Percentiles rank a stretch among this genome's conserved stretches.
Conservation (phyloP, 2,888 invertebrate species). For the Drosophila mercatorum region DNA sequence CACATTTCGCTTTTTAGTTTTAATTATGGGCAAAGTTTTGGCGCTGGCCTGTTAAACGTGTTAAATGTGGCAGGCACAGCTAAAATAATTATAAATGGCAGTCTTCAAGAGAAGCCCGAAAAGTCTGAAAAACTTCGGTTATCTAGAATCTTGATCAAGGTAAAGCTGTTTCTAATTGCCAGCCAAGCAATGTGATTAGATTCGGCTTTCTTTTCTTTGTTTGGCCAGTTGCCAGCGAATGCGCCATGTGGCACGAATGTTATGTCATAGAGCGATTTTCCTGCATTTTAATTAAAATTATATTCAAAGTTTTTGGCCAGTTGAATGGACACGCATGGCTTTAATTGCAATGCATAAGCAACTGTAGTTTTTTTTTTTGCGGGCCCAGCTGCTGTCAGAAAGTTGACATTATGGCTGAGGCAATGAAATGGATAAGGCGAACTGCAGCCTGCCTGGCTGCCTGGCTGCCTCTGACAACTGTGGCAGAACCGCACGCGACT, state of each 20-base stretch:
- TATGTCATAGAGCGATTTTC: constrained; percentile 38
- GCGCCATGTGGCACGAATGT: constrained; percentile 59
- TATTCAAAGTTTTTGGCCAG: constrained; percentile 50
- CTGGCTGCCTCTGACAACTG: not conserved
- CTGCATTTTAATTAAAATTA: constrained; percentile 62
- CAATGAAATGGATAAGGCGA: constrained; percentile 37
- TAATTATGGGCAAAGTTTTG: constrained; percentile 70
- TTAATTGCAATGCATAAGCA: constrained; percentile 55
- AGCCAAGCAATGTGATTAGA: constrained; percentile 5
- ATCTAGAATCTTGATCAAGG: not conserved
- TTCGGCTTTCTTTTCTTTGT: not conserved
- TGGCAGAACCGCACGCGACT: constrained; percentile 56
- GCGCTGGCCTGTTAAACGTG: constrained; percentile 63
- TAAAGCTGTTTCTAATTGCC: constrained; percentile 1
- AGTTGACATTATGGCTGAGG: constrained; percentile 63
- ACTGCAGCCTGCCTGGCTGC: not conserved
- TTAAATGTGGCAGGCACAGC: constrained; percentile 50
- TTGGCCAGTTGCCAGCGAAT: constrained; percentile 19
- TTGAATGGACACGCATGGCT: constrained; percentile 61
- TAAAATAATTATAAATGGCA: constrained; percentile 63
- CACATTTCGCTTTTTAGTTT: constrained; percentile 68
- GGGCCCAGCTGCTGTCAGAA: constrained; percentile 56
- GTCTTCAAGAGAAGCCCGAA: constrained; percentile 1
- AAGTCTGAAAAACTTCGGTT: not conserved
- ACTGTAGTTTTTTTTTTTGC: constrained; percentile 25